A percentile compares a stretch with the other conserved stretches of the same genome.
Evolutionary conservation across 2,113 vertebrate species (phyloP).

Genomic region (Dolichallabes microphthalmus): DNA sequence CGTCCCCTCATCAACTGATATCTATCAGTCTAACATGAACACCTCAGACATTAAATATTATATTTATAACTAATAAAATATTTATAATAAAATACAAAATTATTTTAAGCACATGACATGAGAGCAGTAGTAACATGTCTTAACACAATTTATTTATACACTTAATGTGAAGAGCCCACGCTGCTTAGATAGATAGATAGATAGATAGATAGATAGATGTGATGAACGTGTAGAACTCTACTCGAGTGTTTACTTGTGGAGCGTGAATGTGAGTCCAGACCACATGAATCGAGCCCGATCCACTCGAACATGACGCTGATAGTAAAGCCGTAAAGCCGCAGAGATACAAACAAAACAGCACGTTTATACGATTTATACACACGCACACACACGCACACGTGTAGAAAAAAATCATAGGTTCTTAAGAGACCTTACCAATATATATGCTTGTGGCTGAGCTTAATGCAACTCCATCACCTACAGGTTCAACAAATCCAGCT

Average conservation of each 20-base stretch:
- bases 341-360: background rate
- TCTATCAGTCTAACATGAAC: background rate
- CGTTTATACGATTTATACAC: background rate
- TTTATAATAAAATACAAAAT: background rate
- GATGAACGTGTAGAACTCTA: background rate
- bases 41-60: background rate
- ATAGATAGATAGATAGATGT: background rate
- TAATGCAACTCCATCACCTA: conserved; percentile 39
- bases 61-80: background rate
- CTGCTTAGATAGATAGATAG: too few relatives aligned
- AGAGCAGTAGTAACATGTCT: background rate
- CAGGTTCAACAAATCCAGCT: conserved; percentile 7
- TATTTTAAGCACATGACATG: too few relatives aligned
- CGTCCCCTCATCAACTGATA: background rate
- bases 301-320: conserved; percentile 31
- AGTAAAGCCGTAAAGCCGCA: conserved; percentile 36
- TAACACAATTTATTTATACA: background rate
- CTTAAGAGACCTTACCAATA: background rate
- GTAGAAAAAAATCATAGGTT: too few relatives aligned
- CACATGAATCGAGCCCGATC: conserved; percentile 44
- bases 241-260: background rate
- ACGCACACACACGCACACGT: background rate
- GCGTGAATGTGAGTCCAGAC: conserved; percentile 31
- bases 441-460: conserved; percentile 18
- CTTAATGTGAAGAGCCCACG: background rate